Base-by-base conservation (phyloP, 1,140 invertebrate genomes). In the Lysiphlebus fabarum region DNA sequence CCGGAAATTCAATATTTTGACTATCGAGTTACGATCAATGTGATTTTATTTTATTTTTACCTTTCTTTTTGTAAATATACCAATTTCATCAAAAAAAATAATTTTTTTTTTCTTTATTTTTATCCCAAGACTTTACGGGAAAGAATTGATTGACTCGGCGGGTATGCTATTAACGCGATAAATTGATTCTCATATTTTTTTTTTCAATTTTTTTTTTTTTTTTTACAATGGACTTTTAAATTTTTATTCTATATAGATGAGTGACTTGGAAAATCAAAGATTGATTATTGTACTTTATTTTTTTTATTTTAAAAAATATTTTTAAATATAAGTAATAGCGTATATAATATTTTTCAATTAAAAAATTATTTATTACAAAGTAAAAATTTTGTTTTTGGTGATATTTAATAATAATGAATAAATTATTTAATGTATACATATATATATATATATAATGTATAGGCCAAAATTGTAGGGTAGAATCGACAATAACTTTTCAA, bases 401-500 rank as follows among this genome's bases (percentile, higher is more conserved):
- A 7, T 34, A 33, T 50, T 8, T 50, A 50, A 5, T 17, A 7
- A 14, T 45, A 45, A 11, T 45, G 12, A 11, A 45, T 45, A 26
- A 26, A 26, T 26, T 26, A 26, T 26, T 26, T 26, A 26, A 26
- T 26, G 17, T 26, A 26, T 26, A 26, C n/a, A n/a, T n/a, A n/a
- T n/a, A n/a, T n/a, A n/a, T n/a, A n/a, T n/a, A n/a, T n/a, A n/a
- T n/a, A n/a, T n/a, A n/a, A n/a, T 65, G 67, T 57, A 58, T 59
- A 65, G 49, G 66, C 17, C 17, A 26, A 59, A 58, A 53, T 60
- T 64, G 65, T 50, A 64, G 71, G 67, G 63, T 67, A 69, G 73
- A 69, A 69, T 73, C 69, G 75, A 77, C 75, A 77, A 78, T 79
- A 79, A 79, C 76, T 79, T 78, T 72, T 71, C 75, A 70, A 72